A percentile compares a stretch with the other conserved stretches of the same genome.
Conservation (phyloP, 2,797 vertebrate genomes). For the Aselliscus stoliczkanus region DNA sequence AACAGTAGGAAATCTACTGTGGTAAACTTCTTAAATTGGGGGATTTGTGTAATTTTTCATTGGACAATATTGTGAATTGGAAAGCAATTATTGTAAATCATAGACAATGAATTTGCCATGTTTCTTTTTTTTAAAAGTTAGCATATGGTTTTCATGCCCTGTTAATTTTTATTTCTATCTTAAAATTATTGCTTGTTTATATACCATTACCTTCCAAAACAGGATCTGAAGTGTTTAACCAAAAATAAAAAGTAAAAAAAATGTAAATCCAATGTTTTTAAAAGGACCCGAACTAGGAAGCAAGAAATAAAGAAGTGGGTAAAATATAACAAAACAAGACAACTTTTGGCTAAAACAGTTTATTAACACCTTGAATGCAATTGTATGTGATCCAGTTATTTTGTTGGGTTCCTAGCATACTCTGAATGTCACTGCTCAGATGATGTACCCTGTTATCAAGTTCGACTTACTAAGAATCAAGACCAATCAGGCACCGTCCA, state of each 20-base stretch:
- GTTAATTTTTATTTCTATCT: conserved; percentile 52
- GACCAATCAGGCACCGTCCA: background rate
- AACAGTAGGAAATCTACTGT: background rate
- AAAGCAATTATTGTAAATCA: conserved; percentile 18
- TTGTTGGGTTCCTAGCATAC: background rate
- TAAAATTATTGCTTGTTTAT: conserved; percentile 46
- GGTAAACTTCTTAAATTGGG: background rate
- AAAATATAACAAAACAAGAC: background rate
- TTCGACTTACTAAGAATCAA: background rate
- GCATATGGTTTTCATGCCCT: background rate
- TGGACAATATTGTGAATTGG: background rate
- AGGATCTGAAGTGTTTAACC: background rate
- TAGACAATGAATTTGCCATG: conserved; percentile 2
- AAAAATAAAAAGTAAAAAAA: background rate
- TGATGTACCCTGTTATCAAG: background rate
- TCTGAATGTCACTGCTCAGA: background rate
- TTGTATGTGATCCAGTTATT: background rate
- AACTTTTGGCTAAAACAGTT: background rate
- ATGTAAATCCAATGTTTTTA: background rate
- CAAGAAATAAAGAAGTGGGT: background rate
- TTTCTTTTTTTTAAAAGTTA: background rate
- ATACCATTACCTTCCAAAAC: conserved; percentile 21
- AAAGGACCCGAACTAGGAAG: conserved; percentile 17
- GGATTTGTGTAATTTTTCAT: background rate
- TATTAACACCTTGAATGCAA: background rate